Evolutionary conservation across 2,888 invertebrate genomes (phyloP), one percentile per base, ranked within the genome.

Genomic region (Himalopsyche anomala): DNA sequence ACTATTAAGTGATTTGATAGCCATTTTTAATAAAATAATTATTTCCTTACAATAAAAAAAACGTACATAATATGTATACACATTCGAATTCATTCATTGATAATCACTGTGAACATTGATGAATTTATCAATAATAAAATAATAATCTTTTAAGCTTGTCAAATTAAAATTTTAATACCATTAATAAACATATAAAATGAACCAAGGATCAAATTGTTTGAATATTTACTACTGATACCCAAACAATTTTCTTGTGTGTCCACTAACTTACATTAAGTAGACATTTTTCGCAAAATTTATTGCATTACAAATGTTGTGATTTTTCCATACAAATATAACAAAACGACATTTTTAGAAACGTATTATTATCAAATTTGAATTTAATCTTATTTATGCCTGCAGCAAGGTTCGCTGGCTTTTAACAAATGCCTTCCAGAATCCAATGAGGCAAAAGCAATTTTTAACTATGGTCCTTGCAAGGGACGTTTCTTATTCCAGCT

Each of bases 341-440:
- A 74, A 74, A 74, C 28, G 74, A 74, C 74, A 40, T 80, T 69
- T 79, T 56, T 40, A 80, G 80, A 83, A 82, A 56, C 40, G 84
- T 56, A 86, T 86, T 87, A 87, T 88, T 87, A 88, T 87, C 79
- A 84, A 87, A 88, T 88, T 88, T 85, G 82, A 87, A 79, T 88
- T 84, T 87, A 87, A 88, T 88, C 86, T 81, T 84, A 74, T 85
- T 88, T 87, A 79, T 87, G 38, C 74, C 36, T 12, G 74, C 19
- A 81, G 74, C 80, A 80, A 74, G 87, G 86, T 85, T 83, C 81
- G 82, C 15, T 84, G 84, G 81, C 45, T 51, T 88, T 82, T 69
- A 55, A 88, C 83, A 87, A 85, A 82, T 54, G 56, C 19, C 51
- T 84, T 55, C 79, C 81, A 85, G 83, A 80, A 79, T 83, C 86